phyloP scores from a whole-genome alignment of 2,113 vertebrate species.

The Gopherus evgoodei region DNA sequence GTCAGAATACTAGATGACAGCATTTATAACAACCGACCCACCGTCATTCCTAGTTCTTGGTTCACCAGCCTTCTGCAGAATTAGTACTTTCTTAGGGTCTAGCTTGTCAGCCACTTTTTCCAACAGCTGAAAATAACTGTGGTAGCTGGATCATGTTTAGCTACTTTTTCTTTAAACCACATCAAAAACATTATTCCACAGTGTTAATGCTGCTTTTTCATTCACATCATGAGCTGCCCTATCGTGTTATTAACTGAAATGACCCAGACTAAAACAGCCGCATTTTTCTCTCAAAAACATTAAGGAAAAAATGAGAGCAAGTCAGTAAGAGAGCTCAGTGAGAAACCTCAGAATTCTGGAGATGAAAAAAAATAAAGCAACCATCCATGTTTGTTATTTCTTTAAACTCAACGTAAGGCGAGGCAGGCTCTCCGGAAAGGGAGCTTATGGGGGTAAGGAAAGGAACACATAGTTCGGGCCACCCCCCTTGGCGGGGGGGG shows the following conservation, averaged over 20 bases:
- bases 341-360: background rate
- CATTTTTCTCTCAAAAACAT: constrained; percentile 22
- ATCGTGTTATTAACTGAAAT: background rate
- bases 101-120: background rate
- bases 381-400: background rate
- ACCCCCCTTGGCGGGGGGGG: background rate
- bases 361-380: background rate
- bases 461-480: background rate
- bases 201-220: background rate
- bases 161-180: constrained; percentile 2
- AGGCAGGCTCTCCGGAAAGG: background rate
- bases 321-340: background rate
- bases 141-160: background rate
- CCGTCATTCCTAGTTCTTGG: background rate
- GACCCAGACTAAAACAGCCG: background rate
- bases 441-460: background rate
- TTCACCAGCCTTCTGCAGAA: background rate
- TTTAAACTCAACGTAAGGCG: background rate
- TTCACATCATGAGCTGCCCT: background rate
- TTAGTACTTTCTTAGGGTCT: background rate
- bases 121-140: background rate
- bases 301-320: background rate
- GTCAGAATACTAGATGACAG: background rate
- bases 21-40: background rate
- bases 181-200: background rate